phyloP scores from a whole-genome alignment of 2,797 vertebrate species.

The Coregonus sp. region DNA sequence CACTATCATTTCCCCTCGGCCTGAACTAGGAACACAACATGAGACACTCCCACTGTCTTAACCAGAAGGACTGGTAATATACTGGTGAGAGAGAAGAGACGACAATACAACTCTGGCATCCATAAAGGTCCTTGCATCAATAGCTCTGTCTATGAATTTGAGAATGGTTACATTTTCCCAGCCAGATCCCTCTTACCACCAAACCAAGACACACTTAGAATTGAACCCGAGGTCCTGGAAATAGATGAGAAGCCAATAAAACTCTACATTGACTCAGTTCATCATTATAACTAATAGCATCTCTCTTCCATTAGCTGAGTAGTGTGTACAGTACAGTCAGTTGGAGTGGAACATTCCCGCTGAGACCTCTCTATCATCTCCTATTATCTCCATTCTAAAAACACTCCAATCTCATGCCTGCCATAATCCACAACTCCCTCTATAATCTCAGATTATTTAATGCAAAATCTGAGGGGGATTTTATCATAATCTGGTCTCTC shows the following conservation, averaged over 20 bases:
- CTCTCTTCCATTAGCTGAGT: not conserved
- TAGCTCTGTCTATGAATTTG: too few relatives aligned
- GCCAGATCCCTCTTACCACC: too few relatives aligned
- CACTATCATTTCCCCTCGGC: conserved; percentile 49
- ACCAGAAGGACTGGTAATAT: too few relatives aligned
- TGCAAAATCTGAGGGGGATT: conserved; percentile 27
- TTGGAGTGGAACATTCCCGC: not conserved
- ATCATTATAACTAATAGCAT: not conserved
- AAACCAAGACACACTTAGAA: not conserved
- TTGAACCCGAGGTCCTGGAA: not conserved
- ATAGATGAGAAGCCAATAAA: not conserved
- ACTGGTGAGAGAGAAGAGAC: too few relatives aligned
- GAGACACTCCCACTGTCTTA: too few relatives aligned
- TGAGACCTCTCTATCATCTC: not conserved
- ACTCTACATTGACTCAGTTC: not conserved
- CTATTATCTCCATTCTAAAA: not conserved
- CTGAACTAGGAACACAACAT: not conserved
- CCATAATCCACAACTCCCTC: conserved; percentile 27
- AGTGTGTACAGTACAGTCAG: not conserved
- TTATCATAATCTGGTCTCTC: conserved; percentile 22
- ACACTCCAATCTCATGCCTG: conserved; percentile 26
- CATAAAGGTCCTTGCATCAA: too few relatives aligned
- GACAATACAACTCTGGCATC: too few relatives aligned
- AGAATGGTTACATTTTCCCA: too few relatives aligned
- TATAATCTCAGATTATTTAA: conserved; percentile 57